phyloP scores from a whole-genome alignment of 2,797 vertebrate genomes.

The Neosilurus hyrtlii region DNA sequence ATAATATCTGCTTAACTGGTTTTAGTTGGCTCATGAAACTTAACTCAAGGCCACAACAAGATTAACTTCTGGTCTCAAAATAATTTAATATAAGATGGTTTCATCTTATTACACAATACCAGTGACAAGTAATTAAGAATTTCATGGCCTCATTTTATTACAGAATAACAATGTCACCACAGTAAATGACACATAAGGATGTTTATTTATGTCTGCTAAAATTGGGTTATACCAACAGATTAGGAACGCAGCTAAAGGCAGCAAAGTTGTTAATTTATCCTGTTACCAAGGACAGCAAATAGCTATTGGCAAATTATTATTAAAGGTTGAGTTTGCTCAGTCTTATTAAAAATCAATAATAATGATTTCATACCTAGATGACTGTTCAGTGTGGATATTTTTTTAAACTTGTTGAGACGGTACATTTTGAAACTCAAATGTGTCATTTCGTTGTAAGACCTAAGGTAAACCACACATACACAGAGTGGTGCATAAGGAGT shows the following conservation, averaged over 20 bases:
- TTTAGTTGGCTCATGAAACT: not conserved
- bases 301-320: not conserved
- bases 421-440: not conserved
- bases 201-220: no score
- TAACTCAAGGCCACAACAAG: not conserved
- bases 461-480: not conserved
- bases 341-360: no score
- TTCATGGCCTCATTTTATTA: no score
- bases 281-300: not conserved
- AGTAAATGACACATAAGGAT: no score
- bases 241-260: no score
- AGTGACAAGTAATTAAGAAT: no score
- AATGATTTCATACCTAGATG: no score
- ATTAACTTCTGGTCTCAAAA: not conserved
- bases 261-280: no score
- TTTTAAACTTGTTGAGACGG: not conserved
- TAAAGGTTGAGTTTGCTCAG: not conserved
- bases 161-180: no score
- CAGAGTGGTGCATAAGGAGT: not conserved
- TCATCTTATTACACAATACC: not conserved
- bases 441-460: not conserved
- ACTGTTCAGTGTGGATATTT: not conserved
- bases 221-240: no score
- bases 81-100: not conserved
- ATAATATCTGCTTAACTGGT: not conserved